Evolutionary conservation across 2,113 vertebrate genomes (phyloP).

Genomic region (Coptodon bakossiorum): DNA sequence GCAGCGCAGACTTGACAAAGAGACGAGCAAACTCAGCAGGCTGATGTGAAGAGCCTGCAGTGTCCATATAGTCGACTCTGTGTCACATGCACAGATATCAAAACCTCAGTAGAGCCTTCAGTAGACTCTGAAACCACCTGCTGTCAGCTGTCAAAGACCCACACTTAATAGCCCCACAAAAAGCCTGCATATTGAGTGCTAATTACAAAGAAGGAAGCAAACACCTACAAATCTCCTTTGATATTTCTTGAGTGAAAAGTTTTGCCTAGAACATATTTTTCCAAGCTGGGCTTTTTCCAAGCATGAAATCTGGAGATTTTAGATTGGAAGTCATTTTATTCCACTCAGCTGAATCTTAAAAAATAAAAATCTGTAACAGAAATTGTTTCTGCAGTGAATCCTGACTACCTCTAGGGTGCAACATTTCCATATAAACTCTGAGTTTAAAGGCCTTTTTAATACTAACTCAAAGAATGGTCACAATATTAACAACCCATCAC

Average conservation of each 20-base stretch:
- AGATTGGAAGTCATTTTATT: background rate
- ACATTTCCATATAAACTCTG: background rate
- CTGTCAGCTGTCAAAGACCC: background rate
- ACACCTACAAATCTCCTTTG: background rate
- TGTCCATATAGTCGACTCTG: conserved; percentile 10
- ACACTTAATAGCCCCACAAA: background rate
- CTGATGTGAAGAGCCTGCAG: conserved; percentile 44
- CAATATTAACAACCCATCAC: background rate
- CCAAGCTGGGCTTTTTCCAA: background rate
- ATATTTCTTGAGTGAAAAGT: background rate
- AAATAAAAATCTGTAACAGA: background rate
- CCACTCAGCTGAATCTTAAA: background rate
- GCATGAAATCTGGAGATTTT: background rate
- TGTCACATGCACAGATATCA: conserved; percentile 5
- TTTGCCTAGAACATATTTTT: background rate
- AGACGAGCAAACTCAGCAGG: conserved; percentile 72
- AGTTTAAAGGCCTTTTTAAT: background rate
- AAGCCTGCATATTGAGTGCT: background rate
- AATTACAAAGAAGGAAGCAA: background rate
- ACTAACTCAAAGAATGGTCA: background rate
- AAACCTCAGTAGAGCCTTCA: background rate
- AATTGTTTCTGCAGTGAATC: conserved; percentile 1
- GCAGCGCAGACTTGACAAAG: conserved; percentile 64
- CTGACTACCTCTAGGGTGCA: conserved; percentile 34
- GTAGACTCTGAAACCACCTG: background rate